phyloP scores from a whole-genome alignment of 2,797 vertebrate genomes.

The Myotis pilosus region DNA sequence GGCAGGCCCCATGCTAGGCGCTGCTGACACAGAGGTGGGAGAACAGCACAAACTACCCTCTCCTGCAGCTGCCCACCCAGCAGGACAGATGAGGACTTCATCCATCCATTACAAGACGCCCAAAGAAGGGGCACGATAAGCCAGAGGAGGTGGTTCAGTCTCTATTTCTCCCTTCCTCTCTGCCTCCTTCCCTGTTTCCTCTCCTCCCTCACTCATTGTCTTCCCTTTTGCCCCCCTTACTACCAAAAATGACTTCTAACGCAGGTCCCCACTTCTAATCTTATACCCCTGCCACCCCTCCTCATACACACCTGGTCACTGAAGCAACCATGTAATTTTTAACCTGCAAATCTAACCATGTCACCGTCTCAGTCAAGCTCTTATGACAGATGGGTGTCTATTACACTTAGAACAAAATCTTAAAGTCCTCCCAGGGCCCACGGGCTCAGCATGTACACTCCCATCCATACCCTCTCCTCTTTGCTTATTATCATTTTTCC shows the following conservation, averaged over 20 bases:
- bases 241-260: background rate
- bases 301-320: background rate
- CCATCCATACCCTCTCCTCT: background rate
- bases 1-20: background rate
- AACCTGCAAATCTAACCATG: background rate
- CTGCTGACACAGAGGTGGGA: background rate
- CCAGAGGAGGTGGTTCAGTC: background rate
- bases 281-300: too few relatives aligned
- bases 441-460: too few relatives aligned
- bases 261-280: rapidly evolving
- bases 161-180: too few relatives aligned
- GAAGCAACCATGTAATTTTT: background rate
- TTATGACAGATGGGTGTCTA: background rate
- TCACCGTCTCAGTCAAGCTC: background rate
- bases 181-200: too few relatives aligned
- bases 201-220: background rate
- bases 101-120: background rate
- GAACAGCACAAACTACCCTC: background rate
- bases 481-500: background rate
- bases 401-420: background rate
- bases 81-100: background rate
- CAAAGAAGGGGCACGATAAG: background rate
- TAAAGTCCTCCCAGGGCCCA: background rate
- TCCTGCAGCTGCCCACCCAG: background rate
- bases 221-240: background rate